Percentiles rank a stretch among this genome's conserved stretches.
These are phyloP conservation scores for Chrysemys picta DNA, from an alignment of 2,113 vertebrate species.

Conservation along the genomic window DNA sequence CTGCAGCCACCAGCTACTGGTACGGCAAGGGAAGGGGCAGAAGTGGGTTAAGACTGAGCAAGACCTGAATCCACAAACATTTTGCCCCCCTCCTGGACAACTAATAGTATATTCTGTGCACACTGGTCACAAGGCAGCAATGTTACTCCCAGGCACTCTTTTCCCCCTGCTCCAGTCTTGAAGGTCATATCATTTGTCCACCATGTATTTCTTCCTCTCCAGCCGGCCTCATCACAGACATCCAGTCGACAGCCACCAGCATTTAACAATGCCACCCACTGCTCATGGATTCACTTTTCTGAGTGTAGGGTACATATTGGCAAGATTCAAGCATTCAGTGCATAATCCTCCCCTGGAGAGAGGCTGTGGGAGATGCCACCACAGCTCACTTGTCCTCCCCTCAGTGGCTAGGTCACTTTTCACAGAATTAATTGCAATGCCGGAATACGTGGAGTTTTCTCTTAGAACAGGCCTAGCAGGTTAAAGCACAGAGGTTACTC, in stretches of 20 bases:
- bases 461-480: background rate
- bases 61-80: background rate
- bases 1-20: background rate
- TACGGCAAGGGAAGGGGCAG: background rate
- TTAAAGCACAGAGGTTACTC: rapidly evolving
- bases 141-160: background rate
- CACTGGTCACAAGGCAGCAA: background rate
- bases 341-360: background rate
- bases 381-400: background rate
- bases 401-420: background rate
- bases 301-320: background rate
- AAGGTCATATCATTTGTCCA: background rate
- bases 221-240: background rate
- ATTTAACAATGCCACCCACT: background rate
- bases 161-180: background rate
- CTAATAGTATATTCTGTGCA: background rate
- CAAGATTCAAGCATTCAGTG: background rate
- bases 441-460: rapidly evolving
- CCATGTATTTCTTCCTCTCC: background rate
- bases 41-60: background rate
- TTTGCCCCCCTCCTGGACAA: background rate
- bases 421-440: background rate
- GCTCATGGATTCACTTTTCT: background rate
- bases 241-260: background rate
- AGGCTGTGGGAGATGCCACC: background rate